Base-by-base conservation (phyloP, 2,113 vertebrate genomes). In the Corydoras maculifer region DNA sequence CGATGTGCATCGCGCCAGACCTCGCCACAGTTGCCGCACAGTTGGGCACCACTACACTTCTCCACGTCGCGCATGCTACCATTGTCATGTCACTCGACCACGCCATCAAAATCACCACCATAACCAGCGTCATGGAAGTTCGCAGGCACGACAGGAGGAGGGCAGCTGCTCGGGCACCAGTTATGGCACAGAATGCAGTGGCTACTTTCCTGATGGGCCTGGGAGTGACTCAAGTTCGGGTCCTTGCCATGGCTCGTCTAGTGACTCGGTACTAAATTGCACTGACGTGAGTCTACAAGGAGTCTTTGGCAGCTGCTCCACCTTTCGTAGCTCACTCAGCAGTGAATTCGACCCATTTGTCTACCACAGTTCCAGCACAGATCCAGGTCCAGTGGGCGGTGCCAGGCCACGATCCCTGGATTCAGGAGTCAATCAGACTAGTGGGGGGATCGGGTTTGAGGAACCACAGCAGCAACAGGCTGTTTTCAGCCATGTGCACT, bases 171-270 rank as follows among this genome's bases (percentile, higher is more conserved):
- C 94, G 0, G 96, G 92, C 13, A 94, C 93, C 73, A 97, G 94
- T 79, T 97, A 95, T 78, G 90, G 85, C 78, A 97, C 96, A 0
- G 95, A 95, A 32, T 91, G 92, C 81, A 99, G 97, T 0, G 97
- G 97, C 53, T 99, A 99, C 81, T 79, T 97, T 79, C 93, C 96
- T 0, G 96, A 99, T 0, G 95, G 94, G 74, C 95, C 97, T 0
- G 96, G 92, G 13, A 99, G 95, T 0, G 96, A 99, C 87, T 97
- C 95, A 79, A 98, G 97, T 82, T 99, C 97, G 0, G 96, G 97
- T 31, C 96, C 96, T 11, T 99, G 95, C 77, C 93, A 97, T 0
- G 94, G 94, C 58, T 98, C 96, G 48, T 99, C 97, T 74, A 99
- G 97, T 49, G 97, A 99, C 87, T 98, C 96, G 0, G 88, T 97